Evolutionary conservation across 2,888 invertebrate species (phyloP).

Genomic region (Drosophila mimetica): DNA sequence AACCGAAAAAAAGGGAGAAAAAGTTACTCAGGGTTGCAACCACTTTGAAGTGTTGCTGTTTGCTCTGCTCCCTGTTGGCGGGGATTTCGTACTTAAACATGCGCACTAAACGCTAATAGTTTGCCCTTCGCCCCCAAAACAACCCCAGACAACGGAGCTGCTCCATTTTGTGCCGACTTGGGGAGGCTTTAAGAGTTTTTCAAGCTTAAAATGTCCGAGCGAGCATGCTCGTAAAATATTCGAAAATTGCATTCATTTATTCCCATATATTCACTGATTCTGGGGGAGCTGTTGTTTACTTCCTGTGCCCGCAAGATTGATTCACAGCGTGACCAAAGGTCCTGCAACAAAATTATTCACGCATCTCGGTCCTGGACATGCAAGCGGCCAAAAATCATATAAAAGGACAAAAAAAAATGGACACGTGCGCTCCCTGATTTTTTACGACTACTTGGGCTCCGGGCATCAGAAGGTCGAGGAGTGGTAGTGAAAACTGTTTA

Average conservation of each 20-base stretch:
- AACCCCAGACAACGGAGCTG: slow-evolving; percentile 34
- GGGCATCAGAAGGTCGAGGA: slow-evolving; percentile 12
- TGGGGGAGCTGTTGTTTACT: slow-evolving; percentile 51
- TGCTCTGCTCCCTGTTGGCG: slow-evolving; percentile 54
- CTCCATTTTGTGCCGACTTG: slow-evolving; percentile 67
- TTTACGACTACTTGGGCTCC: slow-evolving; percentile 33
- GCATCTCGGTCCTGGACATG: slow-evolving; percentile 67
- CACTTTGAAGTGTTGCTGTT: slow-evolving; percentile 77
- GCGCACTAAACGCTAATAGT: slow-evolving; percentile 80
- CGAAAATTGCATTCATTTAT: slow-evolving; percentile 57
- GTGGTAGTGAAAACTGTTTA: slow-evolving; percentile 16
- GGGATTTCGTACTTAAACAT: slow-evolving; percentile 64
- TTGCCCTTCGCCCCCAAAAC: slow-evolving; percentile 52
- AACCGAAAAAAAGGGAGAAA: slow-evolving; percentile 22
- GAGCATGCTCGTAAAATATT: slow-evolving; percentile 39
- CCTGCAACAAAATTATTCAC: slow-evolving; percentile 76
- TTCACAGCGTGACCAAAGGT: slow-evolving; percentile 80
- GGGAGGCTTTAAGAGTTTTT: slow-evolving; percentile 41
- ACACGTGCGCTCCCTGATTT: slow-evolving; percentile 66
- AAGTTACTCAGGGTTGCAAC: slow-evolving; percentile 75
- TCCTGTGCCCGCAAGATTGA: slow-evolving; percentile 76
- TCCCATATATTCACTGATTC: slow-evolving; percentile 26
- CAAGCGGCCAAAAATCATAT: slow-evolving; percentile 47
- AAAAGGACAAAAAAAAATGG: slow-evolving; percentile 53
- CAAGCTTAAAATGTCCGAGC: slow-evolving; percentile 65